Evolutionary conservation across 2,113 vertebrate genomes (phyloP), one percentile per base, ranked within the genome.

Genomic region (Thryonomys swinderianus): DNA sequence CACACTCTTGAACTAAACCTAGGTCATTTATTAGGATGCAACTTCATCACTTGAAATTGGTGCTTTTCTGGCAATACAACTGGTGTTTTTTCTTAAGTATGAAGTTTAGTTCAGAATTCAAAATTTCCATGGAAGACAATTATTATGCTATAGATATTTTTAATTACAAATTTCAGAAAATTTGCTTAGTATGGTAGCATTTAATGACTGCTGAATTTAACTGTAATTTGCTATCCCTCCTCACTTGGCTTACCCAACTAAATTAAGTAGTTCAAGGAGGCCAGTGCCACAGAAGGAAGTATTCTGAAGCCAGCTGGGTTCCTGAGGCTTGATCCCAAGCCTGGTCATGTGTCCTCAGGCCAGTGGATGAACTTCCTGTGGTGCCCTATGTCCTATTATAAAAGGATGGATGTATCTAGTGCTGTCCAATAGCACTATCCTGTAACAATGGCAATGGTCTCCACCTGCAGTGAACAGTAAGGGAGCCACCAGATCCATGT

Each of bases 111-210:
- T 85, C 37, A 71, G 45, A 93, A 88, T 81, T 42, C 59, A 69
- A 88, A 37, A 42, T 86, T 93, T 92, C 42, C 78, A 74, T 57
- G 89, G 79, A 85, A 94, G 78, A 81, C n/a, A 61, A 73, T 67
- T 69, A 73, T 21, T 42, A 48, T 55, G 30, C n/a, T 51, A 66
- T 45, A 84, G 51, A 17, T 62, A 7, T 82, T 88, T 73, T 90
- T 85, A 69, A 37, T 94, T 86, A 79, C 2, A 92, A 88, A 42
- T 90, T 96, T 92, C 16, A 5, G 53, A 37, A 81, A 87, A 34
- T 69, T 94, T 87, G 21, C 69, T 78, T 85, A 59, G 42, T 91
- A 62, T 40, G 55, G 66, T 10, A 79, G 32, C 55, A 61, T 37
- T 30, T 20, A 79, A 59, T 37, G 34, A 73, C 32, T 88, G 79